Evolutionary conservation across 2,797 vertebrate species (phyloP).

Genomic region (Myripristis murdjan): DNA sequence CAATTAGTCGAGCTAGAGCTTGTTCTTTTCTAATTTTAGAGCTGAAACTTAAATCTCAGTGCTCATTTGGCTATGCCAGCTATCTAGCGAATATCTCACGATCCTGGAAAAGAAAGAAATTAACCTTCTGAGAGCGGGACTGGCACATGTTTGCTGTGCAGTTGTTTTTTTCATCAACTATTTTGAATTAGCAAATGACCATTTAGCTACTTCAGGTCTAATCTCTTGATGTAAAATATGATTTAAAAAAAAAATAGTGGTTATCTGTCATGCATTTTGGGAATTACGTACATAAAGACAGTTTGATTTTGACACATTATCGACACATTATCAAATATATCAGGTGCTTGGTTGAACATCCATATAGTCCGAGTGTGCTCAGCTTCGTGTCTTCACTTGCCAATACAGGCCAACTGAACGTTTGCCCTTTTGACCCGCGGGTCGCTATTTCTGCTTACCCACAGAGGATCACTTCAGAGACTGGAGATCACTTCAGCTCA

Average conservation of each 20-base stretch:
- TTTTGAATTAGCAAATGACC: conserved; percentile 22
- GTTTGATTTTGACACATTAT: conserved; percentile 14
- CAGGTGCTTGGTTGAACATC: conserved; percentile 56
- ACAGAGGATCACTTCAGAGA: conserved; percentile 42
- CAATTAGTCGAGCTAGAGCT: conserved; percentile 17
- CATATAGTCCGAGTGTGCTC: conserved; percentile 38
- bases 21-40: conserved; percentile 48
- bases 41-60: conserved; percentile 43
- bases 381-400: conserved; percentile 53
- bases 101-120: conserved; percentile 31
- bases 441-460: conserved; percentile 55
- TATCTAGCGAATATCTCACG: conserved; percentile 55
- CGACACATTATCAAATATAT: conserved; percentile 37
- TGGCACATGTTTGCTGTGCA: conserved; percentile 21
- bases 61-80: conserved; percentile 42
- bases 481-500: conserved; percentile 33
- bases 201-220: conserved; percentile 10
- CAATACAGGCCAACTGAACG: conserved; percentile 55
- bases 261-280: conserved; percentile 22
- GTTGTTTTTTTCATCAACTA: conserved; percentile 27
- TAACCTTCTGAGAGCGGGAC: conserved; percentile 29
- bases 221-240: conserved; percentile 46
- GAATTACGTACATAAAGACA: conserved; percentile 21
- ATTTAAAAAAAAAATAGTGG: conserved; percentile 18
- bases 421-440: conserved; percentile 43